Base-by-base conservation (phyloP, 23 tunicate genomes). In the Oikopleura dioica region DNA sequence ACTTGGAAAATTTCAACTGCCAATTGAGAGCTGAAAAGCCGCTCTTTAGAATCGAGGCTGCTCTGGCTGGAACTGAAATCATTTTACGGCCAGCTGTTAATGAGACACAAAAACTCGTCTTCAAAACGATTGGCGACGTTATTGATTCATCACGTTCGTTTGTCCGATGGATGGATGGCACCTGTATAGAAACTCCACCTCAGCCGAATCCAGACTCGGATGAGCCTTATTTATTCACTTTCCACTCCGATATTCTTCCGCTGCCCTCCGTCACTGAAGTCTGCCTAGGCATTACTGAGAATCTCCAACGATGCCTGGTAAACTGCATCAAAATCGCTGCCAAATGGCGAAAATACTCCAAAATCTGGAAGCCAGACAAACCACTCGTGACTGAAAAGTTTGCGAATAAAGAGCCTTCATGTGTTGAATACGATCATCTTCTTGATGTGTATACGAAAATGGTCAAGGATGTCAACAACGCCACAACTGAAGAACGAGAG, bases 151-250 rank as follows among this genome's bases (percentile, higher is more conserved):
- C 96, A 30, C 84, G 82, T 36, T 51, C 82, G 36, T 89, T 89
- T 79, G 84, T 82, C 35, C 77, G 96, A 68, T 89, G 96, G 96
- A 89, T 89, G 96, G 77, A 82, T n/a, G 96, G 96, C 37, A 89
- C 96, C 1, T 89, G 96, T 37, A 77, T 72, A 36, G 96, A 89
- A 59, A 82, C 87, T 2, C 89, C 86, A 1, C 81, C 96, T 1
- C 96, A 89, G 36, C 83, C 75, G 28, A 50, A 79, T 9, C 89
- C 84, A 30, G 82, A 82, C 12, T 83, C 80, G 51, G 96, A 89
- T 75, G 89, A 89, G 75, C 86, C 89, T 1, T 78, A 84, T 2
- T 58, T 79, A 16, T 77, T 89, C 44, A 79, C 86, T 35, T 89
- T 84, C 79, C 84, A 79, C 59, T 76, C 36, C 1, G 96, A 89